These are phyloP conservation scores for Cylindroiulus punctatus DNA, from an alignment of 2,888 invertebrate species.

Conservation along the genomic window DNA sequence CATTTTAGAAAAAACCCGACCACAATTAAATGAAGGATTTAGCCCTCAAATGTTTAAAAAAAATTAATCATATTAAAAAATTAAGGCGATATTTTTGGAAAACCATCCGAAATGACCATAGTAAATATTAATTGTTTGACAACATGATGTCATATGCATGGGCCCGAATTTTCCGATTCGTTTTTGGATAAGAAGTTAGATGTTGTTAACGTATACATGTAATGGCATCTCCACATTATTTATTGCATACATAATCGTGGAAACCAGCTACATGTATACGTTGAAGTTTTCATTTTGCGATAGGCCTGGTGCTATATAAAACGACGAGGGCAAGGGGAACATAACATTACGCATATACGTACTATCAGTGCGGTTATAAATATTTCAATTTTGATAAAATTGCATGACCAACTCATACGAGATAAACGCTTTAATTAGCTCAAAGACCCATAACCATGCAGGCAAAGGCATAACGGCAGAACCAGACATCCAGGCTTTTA, in stretches of 20 bases:
- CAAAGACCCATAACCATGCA: conserved; percentile 2
- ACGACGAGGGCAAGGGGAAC: not conserved
- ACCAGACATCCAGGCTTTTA: not conserved
- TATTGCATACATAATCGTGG: not conserved
- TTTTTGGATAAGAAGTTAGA: too few relatives aligned
- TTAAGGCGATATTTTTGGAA: too few relatives aligned
- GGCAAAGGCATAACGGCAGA: not conserved
- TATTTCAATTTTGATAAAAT: conserved; percentile 18
- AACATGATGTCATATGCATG: too few relatives aligned
- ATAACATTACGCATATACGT: not conserved
- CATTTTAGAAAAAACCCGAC: too few relatives aligned
- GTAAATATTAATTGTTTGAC: too few relatives aligned
- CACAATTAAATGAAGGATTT: too few relatives aligned
- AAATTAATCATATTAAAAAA: too few relatives aligned
- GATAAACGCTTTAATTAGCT: conserved; percentile 10
- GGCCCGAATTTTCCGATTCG: too few relatives aligned
- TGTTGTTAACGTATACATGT: too few relatives aligned
- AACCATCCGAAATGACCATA: too few relatives aligned
- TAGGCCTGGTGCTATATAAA: not conserved
- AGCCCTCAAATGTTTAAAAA: too few relatives aligned
- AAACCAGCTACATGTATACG: not conserved
- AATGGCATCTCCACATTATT: not conserved
- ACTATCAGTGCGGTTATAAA: not conserved
- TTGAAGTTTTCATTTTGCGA: not conserved
- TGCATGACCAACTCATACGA: not conserved